A percentile compares a stretch with the other conserved stretches of the same genome.
Evolutionary conservation across 2,797 vertebrate species (phyloP).

Genomic region (Trichosurus vulpecula): DNA sequence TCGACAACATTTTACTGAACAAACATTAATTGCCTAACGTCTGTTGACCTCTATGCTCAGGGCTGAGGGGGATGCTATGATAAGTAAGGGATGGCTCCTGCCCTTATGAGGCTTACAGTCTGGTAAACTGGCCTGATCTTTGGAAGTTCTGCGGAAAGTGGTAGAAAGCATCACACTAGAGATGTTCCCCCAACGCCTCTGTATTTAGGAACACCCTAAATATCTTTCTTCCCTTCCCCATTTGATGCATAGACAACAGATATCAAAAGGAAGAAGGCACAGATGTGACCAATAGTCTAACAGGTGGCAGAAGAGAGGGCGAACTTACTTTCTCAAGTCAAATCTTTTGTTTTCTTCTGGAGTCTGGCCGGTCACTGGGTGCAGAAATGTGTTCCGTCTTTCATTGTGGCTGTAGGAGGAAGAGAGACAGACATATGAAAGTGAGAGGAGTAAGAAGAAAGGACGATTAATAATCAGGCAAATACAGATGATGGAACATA

Average conservation of each 20-base stretch:
- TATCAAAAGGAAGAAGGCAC: neutral
- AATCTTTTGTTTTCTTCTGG: constrained; percentile 86
- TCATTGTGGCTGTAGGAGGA: constrained; percentile 91
- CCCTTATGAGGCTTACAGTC: neutral
- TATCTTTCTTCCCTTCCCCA: neutral
- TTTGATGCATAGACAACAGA: neutral
- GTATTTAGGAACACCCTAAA: neutral
- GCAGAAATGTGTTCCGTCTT: constrained; percentile 89
- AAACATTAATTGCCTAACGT: neutral
- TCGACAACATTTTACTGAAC: neutral
- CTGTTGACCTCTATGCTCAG: neutral
- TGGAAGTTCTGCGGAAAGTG: neutral
- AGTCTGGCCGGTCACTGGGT: constrained; percentile 89
- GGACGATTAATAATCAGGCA: neutral
- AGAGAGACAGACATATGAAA: neutral
- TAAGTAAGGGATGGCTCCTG: neutral
- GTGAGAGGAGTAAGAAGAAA: neutral
- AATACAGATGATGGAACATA: neutral
- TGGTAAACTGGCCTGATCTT: neutral
- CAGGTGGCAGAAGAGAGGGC: accelerated
- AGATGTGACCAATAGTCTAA: neutral
- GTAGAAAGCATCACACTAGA: neutral
- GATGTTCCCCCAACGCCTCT: neutral
- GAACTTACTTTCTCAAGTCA: constrained; percentile 87
- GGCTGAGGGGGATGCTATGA: neutral